Base-by-base conservation (phyloP, 2,888 invertebrate species). In the Sesia bembeciformis region DNA sequence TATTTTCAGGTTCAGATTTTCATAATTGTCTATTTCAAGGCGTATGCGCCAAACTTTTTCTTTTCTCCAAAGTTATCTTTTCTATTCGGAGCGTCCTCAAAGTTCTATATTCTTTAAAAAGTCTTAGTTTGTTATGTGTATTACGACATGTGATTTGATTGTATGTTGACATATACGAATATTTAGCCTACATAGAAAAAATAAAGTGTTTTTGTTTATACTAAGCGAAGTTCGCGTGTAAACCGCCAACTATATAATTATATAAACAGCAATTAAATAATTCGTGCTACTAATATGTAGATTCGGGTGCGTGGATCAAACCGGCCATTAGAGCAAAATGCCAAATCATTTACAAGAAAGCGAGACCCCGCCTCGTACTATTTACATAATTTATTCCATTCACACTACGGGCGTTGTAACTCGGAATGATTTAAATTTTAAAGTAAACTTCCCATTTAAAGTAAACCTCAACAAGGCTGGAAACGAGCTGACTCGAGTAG, bases 341-440 rank as follows among this genome's bases (percentile, higher is more conserved):
- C 74, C 81, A 84, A 84, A 84, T 81, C 84, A 85, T 87, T 86
- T 86, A 84, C 83, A 80, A 84, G 82, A 83, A 85, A 88, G 84
- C 84, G 80, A 84, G 81, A 82, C 80, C 81, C 2, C 79, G 74
- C 81, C 81, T 80, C 70, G 71, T 68, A 75, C 63, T 81, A 88
- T 88, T 86, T 86, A 84, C 87, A 87, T 88, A 88, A 87, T 87
- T 87, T 88, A 87, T 87, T 81, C 87, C 74, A 61, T 59, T 62
- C 65, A 65, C 61, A 58, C 53, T 51, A 62, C 62, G 63, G 73
- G 60, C 56, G 64, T 69, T 76, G 74, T 53, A 65, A 57, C 65
- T 62, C 54, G 58, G 5, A 51, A 23, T 23, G 23, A 23, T 23
- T 23, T 23, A 23, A 23, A 23, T 23, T 23, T 23, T 23, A 23